These are phyloP conservation scores for Neosilurus mollespiculum DNA, from an alignment of 2,797 vertebrate species.

Conservation along the genomic window DNA sequence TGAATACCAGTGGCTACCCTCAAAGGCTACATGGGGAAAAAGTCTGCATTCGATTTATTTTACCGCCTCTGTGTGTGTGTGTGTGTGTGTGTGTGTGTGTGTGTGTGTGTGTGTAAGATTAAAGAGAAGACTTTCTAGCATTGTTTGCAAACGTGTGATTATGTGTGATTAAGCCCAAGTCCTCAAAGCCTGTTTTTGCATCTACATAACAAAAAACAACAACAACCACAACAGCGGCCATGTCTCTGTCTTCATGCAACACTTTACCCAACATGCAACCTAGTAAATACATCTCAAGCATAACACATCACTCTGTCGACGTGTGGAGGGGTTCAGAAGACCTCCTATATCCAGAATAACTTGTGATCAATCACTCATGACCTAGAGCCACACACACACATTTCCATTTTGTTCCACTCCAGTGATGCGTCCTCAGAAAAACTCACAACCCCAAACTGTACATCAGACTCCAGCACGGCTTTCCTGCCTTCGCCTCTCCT, in stretches of 20 bases:
- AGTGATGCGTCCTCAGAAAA: background rate
- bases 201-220: background rate
- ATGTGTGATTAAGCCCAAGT: background rate
- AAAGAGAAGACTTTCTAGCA: constrained; percentile 13
- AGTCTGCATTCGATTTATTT: constrained; percentile 56
- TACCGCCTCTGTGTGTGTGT: constrained; percentile 54
- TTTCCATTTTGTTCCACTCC: background rate
- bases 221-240: too few relatives aligned
- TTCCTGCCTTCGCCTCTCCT: background rate
- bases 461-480: background rate
- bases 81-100: constrained; percentile 38
- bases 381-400: background rate
- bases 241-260: background rate
- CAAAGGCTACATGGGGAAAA: constrained; percentile 63
- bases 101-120: constrained; percentile 42
- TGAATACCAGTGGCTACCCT: constrained; percentile 66
- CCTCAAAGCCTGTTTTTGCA: constrained; percentile 3
- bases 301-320: background rate
- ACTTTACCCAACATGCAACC: background rate
- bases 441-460: background rate
- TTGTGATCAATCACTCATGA: background rate
- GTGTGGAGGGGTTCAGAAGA: too few relatives aligned
- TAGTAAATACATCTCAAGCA: background rate
- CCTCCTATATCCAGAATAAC: background rate
- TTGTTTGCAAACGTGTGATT: background rate